Conservation (phyloP, 2,888 invertebrate species). For the Trissolcus japonicus region DNA sequence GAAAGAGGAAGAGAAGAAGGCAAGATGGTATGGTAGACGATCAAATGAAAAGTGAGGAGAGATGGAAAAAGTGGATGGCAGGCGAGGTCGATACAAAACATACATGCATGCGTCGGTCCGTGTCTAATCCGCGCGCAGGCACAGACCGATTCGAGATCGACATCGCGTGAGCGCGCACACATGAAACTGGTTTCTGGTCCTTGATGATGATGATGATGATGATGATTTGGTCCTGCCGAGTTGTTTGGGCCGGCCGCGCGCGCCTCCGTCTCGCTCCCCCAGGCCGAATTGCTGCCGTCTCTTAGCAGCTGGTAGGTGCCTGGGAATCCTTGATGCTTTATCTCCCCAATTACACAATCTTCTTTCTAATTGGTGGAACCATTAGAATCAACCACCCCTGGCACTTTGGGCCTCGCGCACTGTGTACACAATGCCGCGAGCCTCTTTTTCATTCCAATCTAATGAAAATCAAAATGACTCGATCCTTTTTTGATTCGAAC, state of each 20-base stretch:
- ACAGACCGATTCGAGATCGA: conserved; percentile 47
- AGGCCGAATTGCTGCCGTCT: conserved; percentile 35
- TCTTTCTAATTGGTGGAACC: conserved; percentile 69
- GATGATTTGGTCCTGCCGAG: conserved; percentile 60
- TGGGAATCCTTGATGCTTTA: conserved; percentile 73
- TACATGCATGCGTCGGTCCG: conserved; percentile 47
- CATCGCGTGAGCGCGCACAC: conserved; percentile 58
- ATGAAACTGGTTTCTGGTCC: conserved; percentile 62
- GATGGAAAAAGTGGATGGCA: not conserved
- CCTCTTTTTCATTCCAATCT: conserved; percentile 26
- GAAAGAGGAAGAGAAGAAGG: conserved; percentile 8
- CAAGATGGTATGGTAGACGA: not conserved
- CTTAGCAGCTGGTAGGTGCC: conserved; percentile 72
- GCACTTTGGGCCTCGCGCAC: conserved; percentile 27
- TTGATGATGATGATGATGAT: conserved; percentile 58
- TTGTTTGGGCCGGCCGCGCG: conserved; percentile 51
- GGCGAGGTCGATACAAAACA: conserved; percentile 44
- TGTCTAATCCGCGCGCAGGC: conserved; percentile 54
- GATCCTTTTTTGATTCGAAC: conserved; percentile 41
- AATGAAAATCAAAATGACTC: conserved; percentile 47
- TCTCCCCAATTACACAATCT: conserved; percentile 73
- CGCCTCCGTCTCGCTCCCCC: conserved; percentile 33
- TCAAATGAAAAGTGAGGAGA: conserved; percentile 8
- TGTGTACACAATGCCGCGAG: conserved; percentile 41
- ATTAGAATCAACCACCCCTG: conserved; percentile 54